Evolutionary conservation across 1,140 invertebrate genomes (phyloP), one percentile per base, ranked within the genome.

Genomic region (Calephelis virginiensis): DNA sequence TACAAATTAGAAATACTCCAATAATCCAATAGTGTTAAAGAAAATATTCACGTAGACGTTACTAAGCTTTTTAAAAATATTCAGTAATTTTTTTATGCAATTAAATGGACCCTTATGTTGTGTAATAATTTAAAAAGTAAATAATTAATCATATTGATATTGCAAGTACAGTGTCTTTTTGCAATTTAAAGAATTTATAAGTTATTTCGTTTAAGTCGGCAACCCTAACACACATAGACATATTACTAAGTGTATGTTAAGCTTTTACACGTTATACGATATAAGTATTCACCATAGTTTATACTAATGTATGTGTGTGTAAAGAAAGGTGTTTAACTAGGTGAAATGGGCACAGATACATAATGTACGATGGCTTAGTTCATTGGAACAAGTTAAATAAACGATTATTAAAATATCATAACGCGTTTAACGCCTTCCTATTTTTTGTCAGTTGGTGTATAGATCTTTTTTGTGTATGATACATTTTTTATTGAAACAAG

Each of bases 241-340:
- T 8, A 12, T 38, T 38, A 7, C 12, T 59, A 37, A 59, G 37
- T 37, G 37, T 37, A 59, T 38, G 53, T 2, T 38, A n/a, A 13
- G 37, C 6, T 59, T 59, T 37, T 37, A 59, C 17, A 56, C n/a
- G 28, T 37, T 59, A 59, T 59, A 59, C 53, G 28, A 40, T 28
- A 61, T 49, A 60, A 43, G 40, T 61, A 65, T 66, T 62, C 9
- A 49, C 40, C 61, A 50, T 47, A 63, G 50, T 59, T 17, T 56
- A 62, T 37, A 62, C 49, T 50, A 71, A 45, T 69, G 56, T 9
- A 37, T 73, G 85, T 90, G 85, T 89, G 86, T 14, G 85, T 90
- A 88, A 87, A 90, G 86, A 89, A 90, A 90, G 87, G 87, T 86
- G 87, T 82, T 82, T 83, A 77, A 75, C 80, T 85, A 77, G 82